Evolutionary conservation across 1,140 invertebrate genomes (phyloP).

Genomic region (Musca domestica): DNA sequence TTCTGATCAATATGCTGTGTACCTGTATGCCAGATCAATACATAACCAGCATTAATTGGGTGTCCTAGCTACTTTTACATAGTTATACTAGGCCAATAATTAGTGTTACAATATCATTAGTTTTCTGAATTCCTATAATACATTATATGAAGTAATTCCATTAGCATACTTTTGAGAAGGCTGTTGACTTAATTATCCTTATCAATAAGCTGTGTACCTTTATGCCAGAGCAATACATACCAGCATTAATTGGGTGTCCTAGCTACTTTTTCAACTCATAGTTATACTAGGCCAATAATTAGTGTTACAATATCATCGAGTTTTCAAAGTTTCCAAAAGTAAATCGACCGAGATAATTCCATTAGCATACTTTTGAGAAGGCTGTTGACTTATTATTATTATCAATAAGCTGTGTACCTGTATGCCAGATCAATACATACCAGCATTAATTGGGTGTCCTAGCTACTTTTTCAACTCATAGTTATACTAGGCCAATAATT

Average conservation of each 20-base stretch:
- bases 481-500: conserved; percentile 25
- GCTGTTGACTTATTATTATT: neutral
- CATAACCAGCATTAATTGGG: neutral
- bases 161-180: conserved; percentile 3
- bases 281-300: conserved; percentile 25
- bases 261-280: conserved; percentile 27
- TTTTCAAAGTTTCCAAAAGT: too few relatives aligned
- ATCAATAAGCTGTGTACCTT: neutral
- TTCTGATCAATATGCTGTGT: neutral
- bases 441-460: neutral
- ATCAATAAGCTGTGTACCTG: neutral
- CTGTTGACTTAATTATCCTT: neutral
- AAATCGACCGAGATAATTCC: too few relatives aligned
- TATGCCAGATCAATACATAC: neutral
- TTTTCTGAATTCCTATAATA: too few relatives aligned
- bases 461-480: conserved; percentile 27
- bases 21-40: too few relatives aligned
- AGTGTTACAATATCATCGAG: too few relatives aligned
- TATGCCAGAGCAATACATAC: neutral
- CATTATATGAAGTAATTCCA: too few relatives aligned
- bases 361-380: conserved; percentile 2
- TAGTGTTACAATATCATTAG: conserved; percentile 28
- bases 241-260: neutral
- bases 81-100: conserved; percentile 24
- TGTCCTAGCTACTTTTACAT: conserved; percentile 24